Evolutionary conservation across 2,113 vertebrate genomes (phyloP), one percentile per base, ranked within the genome.

Genomic region (Abramis brama): DNA sequence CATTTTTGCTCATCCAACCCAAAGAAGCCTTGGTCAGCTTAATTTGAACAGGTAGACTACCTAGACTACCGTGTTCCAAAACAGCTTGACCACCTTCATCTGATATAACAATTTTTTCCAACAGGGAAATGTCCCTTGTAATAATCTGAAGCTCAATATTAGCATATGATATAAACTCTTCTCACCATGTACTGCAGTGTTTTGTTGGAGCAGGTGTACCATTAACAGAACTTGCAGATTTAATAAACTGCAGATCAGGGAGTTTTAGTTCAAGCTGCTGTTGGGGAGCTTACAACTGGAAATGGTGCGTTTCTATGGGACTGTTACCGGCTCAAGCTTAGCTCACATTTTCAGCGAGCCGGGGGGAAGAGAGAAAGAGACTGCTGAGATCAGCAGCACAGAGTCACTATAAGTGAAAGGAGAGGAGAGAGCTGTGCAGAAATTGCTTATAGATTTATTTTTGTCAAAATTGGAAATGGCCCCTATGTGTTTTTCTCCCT

Each of bases 381-480:
- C 68, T 86, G 93, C 93, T 92, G 91, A 94, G 83, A 91, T 94
- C 90, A 92, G 92, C 94, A 91, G 88, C 86, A 86, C 79, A 88
- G 87, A 82, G 88, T 85, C 84, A 83, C 88, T 77, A 90, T 92
- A 92, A 93, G 88, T 85, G 33, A 83, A 82, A 62, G 83, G 62
- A 66, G 85, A 71, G 84, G 21, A 57, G 79, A 82, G 92, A 88
- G 43, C 17, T 81, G 86, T 0, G 2, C 73, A 83, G 86, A 83
- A 90, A 88, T 82, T 86, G 84, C 87, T 71, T 85, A 74, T 60
- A 87, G 89, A 92, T 93, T 92, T 93, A 87, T 93, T 92, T 92
- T 74, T 86, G 79, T 73, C 87, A 87, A 87, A 89, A 87, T 47
- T 88, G 75, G 88, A 93, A 91, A 87, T 75, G 85, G 33, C 76